These are phyloP conservation scores for Microctonus hyperodae DNA, from an alignment of 2,888 invertebrate genomes.

Conservation along the genomic window DNA sequence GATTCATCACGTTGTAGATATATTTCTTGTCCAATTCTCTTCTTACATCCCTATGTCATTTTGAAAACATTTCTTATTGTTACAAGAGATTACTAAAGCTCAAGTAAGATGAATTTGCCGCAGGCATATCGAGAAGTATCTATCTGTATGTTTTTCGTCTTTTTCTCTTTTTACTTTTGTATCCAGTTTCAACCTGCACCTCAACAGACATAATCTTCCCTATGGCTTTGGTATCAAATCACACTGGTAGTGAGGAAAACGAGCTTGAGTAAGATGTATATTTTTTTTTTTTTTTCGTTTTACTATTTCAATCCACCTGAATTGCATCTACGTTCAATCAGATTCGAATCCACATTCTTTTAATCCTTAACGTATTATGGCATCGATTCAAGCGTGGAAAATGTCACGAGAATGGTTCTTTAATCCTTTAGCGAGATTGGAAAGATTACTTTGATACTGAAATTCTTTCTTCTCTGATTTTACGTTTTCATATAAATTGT, in stretches of 20 bases:
- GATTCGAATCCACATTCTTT: conserved; percentile 24
- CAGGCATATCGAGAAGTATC: background rate
- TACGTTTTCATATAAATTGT: background rate
- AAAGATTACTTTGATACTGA: conserved; percentile 27
- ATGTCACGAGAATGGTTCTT: conserved; percentile 14
- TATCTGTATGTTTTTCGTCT: conserved; percentile 5
- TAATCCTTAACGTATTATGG: conserved; percentile 28
- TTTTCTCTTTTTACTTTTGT: conserved; percentile 9
- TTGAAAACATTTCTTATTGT: conserved; percentile 16
- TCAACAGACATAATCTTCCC: background rate
- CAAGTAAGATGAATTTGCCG: conserved; percentile 21
- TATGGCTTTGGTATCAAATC: background rate
- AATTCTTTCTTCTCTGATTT: conserved; percentile 6
- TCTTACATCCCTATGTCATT: conserved; percentile 1
- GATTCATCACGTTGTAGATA: conserved; percentile 10
- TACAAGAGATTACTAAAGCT: conserved; percentile 13
- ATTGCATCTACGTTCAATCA: conserved; percentile 32
- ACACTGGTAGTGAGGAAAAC: background rate
- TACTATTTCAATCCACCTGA: conserved; percentile 20
- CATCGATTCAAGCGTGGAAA: conserved; percentile 25
- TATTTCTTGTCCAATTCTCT: background rate
- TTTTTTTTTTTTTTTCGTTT: background rate
- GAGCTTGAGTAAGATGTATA: background rate
- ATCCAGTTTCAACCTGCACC: conserved; percentile 12
- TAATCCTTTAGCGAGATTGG: conserved; percentile 25